Base-by-base conservation (phyloP, 2,113 vertebrate genomes). In the Aphyosemion australe region DNA sequence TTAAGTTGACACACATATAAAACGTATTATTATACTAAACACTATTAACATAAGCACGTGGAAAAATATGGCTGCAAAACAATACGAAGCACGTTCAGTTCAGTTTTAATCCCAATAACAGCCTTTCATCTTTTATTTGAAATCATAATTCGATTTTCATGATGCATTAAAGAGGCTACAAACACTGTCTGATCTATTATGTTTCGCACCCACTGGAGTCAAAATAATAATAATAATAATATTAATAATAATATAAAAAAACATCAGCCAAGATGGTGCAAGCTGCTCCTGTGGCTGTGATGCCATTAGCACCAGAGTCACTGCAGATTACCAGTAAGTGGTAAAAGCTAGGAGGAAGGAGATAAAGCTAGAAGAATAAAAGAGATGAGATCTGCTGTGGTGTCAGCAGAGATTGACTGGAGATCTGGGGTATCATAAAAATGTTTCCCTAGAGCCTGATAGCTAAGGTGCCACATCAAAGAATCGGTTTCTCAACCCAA, bases 401-500 rank as follows among this genome's bases (percentile, higher is more conserved):
- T 51, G 72, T 84, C 79, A 65, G 64, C 8, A 6, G 49, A 78
- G 79, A 82, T 34, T 69, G 73, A 78, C 74, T 71, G 39, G 55
- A 87, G 71, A 87, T 76, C 69, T 45, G 72, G 65, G 72, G 69
- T 74, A 71, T 73, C 67, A 61, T 65, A 63, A 78, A 83, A 68
- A 48, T 8, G 46, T 56, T 52, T 71, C 79, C 72, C 31, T 26
- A 39, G 76, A 78, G 75, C 63, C 73, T 65, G 73, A 71, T 72
- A 63, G 75, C 74, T 49, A 37, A 76, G 57, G 79, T 72, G 65
- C 84, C 79, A 74, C 82, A 83, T 83, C 87, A 82, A 67, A 87
- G 72, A 59, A 67, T 21, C 48, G 14, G 53, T 67, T 48, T 66
- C 54, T 69, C 49, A 81, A 77, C 64, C 59, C 14, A 0, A 46